These are phyloP conservation scores for Acyrthosiphon pisum DNA, from an alignment of 1,140 invertebrate species.

Conservation along the genomic window DNA sequence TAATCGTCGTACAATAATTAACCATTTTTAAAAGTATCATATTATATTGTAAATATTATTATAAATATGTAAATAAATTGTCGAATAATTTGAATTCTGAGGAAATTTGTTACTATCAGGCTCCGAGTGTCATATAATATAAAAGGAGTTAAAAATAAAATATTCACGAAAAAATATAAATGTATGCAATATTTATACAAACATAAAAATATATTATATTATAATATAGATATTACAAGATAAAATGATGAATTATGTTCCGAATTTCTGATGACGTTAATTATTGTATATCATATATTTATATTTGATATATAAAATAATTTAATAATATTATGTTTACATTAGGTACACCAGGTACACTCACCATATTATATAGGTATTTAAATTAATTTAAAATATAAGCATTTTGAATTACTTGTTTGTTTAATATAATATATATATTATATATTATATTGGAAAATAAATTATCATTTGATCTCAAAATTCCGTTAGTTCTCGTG, in stretches of 20 bases:
- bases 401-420: conserved; percentile 6
- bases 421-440: not conserved
- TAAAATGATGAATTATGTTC: not conserved
- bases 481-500: conserved; percentile 24
- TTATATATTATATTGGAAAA: conserved; percentile 19
- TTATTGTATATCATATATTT: too few species aligned
- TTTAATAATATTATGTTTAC: not conserved
- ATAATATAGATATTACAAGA: too few species aligned
- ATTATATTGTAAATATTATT: not conserved
- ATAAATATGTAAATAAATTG: not conserved
- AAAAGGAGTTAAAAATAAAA: not conserved
- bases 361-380: not conserved
- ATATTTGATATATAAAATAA: too few species aligned
- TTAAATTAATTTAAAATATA: not conserved
- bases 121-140: not conserved
- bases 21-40: not conserved
- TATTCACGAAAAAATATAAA: not conserved
- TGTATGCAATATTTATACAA: not conserved
- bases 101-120: not conserved
- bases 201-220: not conserved
- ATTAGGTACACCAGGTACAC: not conserved
- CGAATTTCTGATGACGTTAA: not conserved
- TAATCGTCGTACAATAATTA: not conserved
- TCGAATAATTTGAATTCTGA: not conserved
- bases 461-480: conserved; percentile 13